Evolutionary conservation across 64 coral and sea anemone genomes (phyloP), one percentile per base, ranked within the genome.

Genomic region (Exaiptasia diaphana): DNA sequence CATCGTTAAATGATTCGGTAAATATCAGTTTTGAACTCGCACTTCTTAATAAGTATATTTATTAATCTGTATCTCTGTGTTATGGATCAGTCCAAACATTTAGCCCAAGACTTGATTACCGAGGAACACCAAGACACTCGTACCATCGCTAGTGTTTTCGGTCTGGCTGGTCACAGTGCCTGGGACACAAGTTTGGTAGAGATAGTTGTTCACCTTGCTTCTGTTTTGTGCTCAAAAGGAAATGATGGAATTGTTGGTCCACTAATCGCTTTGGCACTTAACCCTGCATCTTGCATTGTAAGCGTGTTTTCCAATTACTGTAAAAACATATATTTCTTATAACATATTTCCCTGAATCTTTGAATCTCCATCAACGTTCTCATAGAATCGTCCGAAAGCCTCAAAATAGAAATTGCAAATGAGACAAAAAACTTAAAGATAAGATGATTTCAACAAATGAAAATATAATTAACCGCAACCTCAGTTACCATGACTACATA

Each of bases 111-210:
- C 10, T n/a, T 52, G 49, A n/a, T 52, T n/a, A 12, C 49, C 10
- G 49, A 52, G 10, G 49, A 12, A 10, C 10, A 10, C 10, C 49
- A 52, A 52, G 49, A 52, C 10, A 52, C 10, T 52, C 49, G 27
- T 23, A 73, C 17, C 44, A 49, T 73, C 4, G 21, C 2, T 23
- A 7, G 13, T 32, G 38, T 73, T 18, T 28, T 48, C 2, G 23
- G n/a, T 29, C 8, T 73, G 17, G 44, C 38, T 48, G 69, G 69
- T 42, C 13, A 49, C 44, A 73, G 2, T n/a, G 3, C 69, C 15
- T 49, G 69, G 38, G 69, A 73, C 38, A 22, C 36, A 32, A 45
- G 38, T 25, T 8, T 73, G 21, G 69, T 49, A 73, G 69, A 73
- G 40, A 73, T 73, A 22, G 38, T 73, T 25, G 14, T 73, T 26